phyloP scores from a whole-genome alignment of 2,797 vertebrate species.

The Urocyon cinereoargenteus region DNA sequence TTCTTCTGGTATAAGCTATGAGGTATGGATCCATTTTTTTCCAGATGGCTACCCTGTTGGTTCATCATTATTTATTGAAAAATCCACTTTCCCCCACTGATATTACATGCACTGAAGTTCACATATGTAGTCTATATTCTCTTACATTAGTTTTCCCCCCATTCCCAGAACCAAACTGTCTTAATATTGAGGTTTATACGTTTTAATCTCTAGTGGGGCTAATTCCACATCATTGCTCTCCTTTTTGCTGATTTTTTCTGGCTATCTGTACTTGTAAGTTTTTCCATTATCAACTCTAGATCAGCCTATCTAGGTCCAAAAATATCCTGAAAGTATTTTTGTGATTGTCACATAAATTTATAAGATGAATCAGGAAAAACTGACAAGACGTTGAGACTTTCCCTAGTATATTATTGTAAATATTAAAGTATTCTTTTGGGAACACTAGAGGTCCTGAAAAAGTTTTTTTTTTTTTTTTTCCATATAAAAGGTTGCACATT shows the following conservation, averaged over 20 bases:
- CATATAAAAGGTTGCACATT: neutral
- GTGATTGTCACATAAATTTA: neutral
- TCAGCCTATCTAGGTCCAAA: conserved; percentile 9
- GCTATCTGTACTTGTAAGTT: neutral
- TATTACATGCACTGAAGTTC: neutral
- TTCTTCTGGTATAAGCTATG: neutral
- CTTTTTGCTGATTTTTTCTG: conserved; percentile 48
- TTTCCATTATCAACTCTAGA: conserved; percentile 57
- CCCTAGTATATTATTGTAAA: neutral
- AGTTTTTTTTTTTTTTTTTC: neutral
- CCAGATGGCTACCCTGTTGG: conserved; percentile 13
- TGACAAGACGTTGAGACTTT: conserved; percentile 22
- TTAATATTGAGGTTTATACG: conserved; percentile 13
- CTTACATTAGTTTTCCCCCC: conserved; percentile 32
- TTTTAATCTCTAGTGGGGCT: conserved; percentile 24
- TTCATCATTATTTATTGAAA: conserved; percentile 56
- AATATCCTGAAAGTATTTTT: neutral
- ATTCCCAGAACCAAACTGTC: neutral
- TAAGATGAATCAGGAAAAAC: conserved; percentile 19
- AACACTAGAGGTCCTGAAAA: neutral
- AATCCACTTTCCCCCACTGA: neutral
- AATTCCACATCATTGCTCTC: neutral
- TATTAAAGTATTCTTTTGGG: neutral
- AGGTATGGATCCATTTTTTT: neutral
- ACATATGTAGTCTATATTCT: conserved; percentile 41